Evolutionary conservation across 2,888 invertebrate species (phyloP).

Genomic region (Rhagonycha fulva): DNA sequence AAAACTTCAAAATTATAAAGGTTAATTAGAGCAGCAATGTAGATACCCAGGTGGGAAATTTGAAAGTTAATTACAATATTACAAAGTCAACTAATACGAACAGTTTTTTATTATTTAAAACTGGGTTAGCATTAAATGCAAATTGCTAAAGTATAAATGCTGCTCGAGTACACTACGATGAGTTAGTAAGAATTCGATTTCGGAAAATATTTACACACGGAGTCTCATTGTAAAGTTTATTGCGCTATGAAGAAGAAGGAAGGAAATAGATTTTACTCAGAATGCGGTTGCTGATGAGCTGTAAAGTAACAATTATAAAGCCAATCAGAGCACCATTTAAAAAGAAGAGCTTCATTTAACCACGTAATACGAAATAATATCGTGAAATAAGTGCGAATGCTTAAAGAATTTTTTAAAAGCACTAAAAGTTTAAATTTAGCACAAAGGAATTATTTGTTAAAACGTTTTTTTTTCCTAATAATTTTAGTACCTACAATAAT

Average conservation of each 20-base stretch:
- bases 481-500: neutral
- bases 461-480: neutral
- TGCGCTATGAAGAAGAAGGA: neutral
- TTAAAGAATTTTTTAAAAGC: neutral
- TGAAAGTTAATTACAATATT: too few species aligned
- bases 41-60: too few species aligned
- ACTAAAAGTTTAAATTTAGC: neutral
- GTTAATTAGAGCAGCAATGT: too few species aligned
- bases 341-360: neutral
- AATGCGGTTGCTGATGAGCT: neutral
- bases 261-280: neutral
- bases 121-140: neutral
- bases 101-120: neutral
- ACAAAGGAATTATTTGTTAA: neutral
- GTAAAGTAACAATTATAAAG: neutral
- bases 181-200: neutral
- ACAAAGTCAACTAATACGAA: too few species aligned
- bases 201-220: neutral
- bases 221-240: neutral
- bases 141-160: neutral
- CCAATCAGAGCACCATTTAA: neutral
- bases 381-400: too few species aligned
- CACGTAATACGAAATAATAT: too few species aligned
- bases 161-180: neutral
- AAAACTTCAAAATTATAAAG: too few species aligned